Evolutionary conservation across 1,140 invertebrate species (phyloP).

Genomic region (Eumeta japonica): DNA sequence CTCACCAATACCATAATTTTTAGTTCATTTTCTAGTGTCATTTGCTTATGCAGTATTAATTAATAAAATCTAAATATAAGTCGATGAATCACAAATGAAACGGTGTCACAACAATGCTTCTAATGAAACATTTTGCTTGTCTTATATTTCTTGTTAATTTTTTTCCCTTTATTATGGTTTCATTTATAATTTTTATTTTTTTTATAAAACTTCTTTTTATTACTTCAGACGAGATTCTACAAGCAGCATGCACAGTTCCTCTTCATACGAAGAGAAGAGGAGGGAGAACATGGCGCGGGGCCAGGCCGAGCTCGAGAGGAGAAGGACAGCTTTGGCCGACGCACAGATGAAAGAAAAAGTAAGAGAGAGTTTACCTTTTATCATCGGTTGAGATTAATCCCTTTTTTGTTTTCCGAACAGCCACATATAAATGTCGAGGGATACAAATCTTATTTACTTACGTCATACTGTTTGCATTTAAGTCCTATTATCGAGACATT

Average conservation of each 20-base stretch:
- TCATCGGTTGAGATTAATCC: too few species aligned
- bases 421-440: too few species aligned
- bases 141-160: too few species aligned
- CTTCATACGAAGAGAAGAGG: conserved; percentile 94
- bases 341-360: conserved; percentile 77
- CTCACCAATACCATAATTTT: too few species aligned
- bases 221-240: conserved; percentile 39
- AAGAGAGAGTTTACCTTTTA: background rate
- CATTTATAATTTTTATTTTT: background rate
- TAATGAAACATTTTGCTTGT: background rate
- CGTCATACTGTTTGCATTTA: too few species aligned
- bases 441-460: background rate
- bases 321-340: conserved; percentile 82
- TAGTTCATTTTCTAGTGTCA: too few species aligned
- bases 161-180: background rate
- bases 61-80: background rate
- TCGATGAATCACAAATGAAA: background rate
- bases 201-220: background rate
- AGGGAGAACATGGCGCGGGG: conserved; percentile 98
- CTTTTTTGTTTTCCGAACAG: too few species aligned
- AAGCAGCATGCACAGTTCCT: conserved; percentile 59
- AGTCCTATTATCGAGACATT: too few species aligned
- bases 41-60: too few species aligned
- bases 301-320: conserved; percentile 92
- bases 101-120: background rate